Evolutionary conservation across 2,797 vertebrate genomes (phyloP).

Genomic region (Clarias laeviceps): DNA sequence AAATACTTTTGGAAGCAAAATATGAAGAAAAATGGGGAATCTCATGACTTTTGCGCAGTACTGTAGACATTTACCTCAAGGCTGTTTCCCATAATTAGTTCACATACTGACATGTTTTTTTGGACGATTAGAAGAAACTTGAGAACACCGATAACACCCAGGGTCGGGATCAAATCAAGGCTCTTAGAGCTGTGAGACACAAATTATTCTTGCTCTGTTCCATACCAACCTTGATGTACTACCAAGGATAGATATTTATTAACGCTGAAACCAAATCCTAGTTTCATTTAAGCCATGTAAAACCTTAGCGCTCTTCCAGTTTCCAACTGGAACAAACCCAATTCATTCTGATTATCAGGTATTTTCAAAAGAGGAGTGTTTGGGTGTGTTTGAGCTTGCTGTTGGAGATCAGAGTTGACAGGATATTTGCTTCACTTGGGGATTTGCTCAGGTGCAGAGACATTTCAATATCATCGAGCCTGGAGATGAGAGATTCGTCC

Average conservation of each 20-base stretch:
- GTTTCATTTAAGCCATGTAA: background rate
- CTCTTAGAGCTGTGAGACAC: background rate
- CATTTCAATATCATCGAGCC: constrained; percentile 34
- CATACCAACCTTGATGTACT: background rate
- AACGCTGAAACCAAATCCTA: background rate
- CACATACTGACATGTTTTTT: background rate
- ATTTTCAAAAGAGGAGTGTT: background rate
- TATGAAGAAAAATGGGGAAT: too few species aligned
- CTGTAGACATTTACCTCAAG: background rate
- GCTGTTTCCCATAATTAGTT: background rate
- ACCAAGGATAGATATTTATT: background rate
- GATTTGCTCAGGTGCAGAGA: constrained; percentile 19
- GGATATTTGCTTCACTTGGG: background rate
- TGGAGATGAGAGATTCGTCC: constrained; percentile 23
- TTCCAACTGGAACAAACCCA: background rate
- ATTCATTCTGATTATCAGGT: background rate
- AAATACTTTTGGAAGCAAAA: too few species aligned
- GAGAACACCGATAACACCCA: background rate
- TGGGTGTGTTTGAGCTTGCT: constrained; percentile 16
- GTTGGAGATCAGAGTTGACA: background rate
- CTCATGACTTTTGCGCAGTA: too few species aligned
- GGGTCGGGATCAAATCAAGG: background rate
- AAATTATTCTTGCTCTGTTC: background rate
- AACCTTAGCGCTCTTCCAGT: background rate
- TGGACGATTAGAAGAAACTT: background rate